phyloP scores from a whole-genome alignment of 2,113 vertebrate species.

The cattle (Bos taurus) region ARS-UCD2.0 NC_037350.1:48509001-48509500 shows the following conservation, averaged over 20 bases:
- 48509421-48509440: neutral
- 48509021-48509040: constrained; percentile 12
- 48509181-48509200: neutral
- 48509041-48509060: constrained; percentile 34
- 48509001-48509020: neutral
- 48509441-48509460: neutral
- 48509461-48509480: neutral
- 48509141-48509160: neutral
- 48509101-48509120: neutral
- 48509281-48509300: neutral
- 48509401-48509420: neutral
- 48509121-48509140: neutral
- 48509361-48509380: neutral
- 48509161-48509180: neutral
- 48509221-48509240: neutral
- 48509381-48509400: neutral
- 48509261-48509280: neutral
- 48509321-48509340: neutral
- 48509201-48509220: neutral
- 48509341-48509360: neutral
- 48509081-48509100: neutral
- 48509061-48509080: constrained; percentile 22
- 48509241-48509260: neutral
- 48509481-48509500: neutral
- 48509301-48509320: neutral